Conservation (phyloP, 2,888 invertebrate genomes). For the Bugulina stolonifera region DNA sequence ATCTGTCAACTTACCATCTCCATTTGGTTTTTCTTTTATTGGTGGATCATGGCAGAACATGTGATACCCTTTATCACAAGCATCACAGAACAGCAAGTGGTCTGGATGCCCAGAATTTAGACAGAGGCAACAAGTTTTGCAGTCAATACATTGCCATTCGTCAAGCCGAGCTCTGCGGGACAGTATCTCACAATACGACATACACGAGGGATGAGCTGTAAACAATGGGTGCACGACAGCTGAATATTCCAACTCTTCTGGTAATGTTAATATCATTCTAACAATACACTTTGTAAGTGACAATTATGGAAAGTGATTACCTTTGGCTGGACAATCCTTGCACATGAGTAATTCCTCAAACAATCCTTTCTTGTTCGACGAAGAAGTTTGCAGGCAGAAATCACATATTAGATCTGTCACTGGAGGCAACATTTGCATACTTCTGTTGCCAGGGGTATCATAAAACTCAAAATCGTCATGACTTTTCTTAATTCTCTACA, state of each 20-base stretch:
- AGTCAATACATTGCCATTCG: slow-evolving; percentile 80
- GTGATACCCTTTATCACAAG: slow-evolving; percentile 80
- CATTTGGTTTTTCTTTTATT: slow-evolving; percentile 50
- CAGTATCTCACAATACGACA: slow-evolving; percentile 55
- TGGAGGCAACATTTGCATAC: slow-evolving; percentile 26
- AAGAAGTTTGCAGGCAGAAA: slow-evolving; percentile 44
- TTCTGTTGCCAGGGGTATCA: slow-evolving; percentile 27
- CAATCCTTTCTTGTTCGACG: slow-evolving; percentile 47
- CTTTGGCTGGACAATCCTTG: slow-evolving; percentile 51
- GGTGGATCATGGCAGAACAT: slow-evolving; percentile 69
- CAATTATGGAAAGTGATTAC: too few relatives aligned
- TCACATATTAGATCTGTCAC: slow-evolving; percentile 40
- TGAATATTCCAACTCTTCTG: too few relatives aligned
- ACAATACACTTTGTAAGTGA: too few relatives aligned
- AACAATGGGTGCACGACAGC: too few relatives aligned
- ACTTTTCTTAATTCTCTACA: slow-evolving; percentile 41
- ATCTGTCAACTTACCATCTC: too few relatives aligned
- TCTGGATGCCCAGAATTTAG: slow-evolving; percentile 63
- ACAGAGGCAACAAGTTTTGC: slow-evolving; percentile 78
- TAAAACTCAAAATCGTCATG: slow-evolving; percentile 41
- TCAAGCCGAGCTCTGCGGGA: slow-evolving; percentile 49
- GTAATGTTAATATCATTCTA: too few relatives aligned
- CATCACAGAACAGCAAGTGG: slow-evolving; percentile 69
- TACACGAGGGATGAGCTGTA: slow-evolving; percentile 57
- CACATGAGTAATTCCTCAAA: slow-evolving; percentile 46